Conservation (phyloP, 2,113 vertebrate species). For the Rallus limicola region DNA sequence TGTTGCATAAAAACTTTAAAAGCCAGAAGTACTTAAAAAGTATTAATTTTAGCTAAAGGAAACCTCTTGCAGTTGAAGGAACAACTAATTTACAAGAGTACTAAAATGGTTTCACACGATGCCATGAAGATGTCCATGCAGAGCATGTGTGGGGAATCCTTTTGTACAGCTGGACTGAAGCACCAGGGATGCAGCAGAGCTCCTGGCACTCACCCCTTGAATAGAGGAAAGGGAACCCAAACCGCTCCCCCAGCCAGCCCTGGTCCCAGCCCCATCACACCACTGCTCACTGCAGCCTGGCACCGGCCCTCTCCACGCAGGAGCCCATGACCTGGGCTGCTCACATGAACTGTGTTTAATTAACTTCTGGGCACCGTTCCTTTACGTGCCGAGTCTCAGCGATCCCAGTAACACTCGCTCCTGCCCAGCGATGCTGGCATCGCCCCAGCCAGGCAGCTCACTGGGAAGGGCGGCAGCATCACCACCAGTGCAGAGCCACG, state of each 20-base stretch:
- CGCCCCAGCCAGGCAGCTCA: accelerated
- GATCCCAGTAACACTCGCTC: accelerated
- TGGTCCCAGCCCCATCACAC: background rate
- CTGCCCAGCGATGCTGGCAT: accelerated
- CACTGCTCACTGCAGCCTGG: background rate
- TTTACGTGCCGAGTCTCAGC: background rate
- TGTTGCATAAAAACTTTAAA: background rate
- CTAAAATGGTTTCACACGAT: background rate
- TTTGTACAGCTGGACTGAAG: background rate
- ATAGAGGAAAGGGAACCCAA: background rate
- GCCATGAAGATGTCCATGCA: too few species aligned
- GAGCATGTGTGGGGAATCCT: accelerated
- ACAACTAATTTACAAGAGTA: background rate
- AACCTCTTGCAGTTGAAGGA: background rate
- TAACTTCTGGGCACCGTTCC: background rate
- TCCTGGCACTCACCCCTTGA: background rate
- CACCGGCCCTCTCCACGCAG: background rate
- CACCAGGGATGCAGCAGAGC: accelerated
- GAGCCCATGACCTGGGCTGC: too few species aligned
- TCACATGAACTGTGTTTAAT: background rate
- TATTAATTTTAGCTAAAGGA: background rate
- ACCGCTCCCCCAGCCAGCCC: background rate
- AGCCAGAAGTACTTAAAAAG: background rate
- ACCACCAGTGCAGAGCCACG: background rate
- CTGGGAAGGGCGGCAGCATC: background rate